Base-by-base conservation (phyloP, 1,140 invertebrate species). In the Lepidotrigona ventralis region DNA sequence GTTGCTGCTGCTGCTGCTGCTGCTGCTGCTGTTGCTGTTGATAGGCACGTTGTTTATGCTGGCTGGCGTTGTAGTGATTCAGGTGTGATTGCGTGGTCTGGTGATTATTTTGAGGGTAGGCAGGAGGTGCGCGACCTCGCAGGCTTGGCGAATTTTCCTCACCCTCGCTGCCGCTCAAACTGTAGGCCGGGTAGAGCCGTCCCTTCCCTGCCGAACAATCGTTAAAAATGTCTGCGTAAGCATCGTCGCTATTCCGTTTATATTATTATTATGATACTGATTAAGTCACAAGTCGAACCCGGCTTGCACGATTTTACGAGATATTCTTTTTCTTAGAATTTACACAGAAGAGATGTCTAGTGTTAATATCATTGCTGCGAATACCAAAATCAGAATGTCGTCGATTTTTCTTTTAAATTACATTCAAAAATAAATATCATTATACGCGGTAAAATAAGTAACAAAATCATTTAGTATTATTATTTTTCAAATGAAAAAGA, bases 131-230 rank as follows among this genome's bases (percentile, higher is more conserved):
- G 46, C 91, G 93, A 54, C 89, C 87, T 81, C 91, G 91, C 85
- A 92, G 86, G 89, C 91, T 93, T 46, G 92, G 91, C 84, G 92
- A 93, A 86, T 93, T 93, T 86, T 96, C 96, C 94, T 96, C 95
- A 87, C 95, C 95, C 92, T 95, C 95, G 89, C 95, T 95, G 92
- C 95, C 95, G 92, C 95, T 96, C 81, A 95, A 93, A 92, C 95
- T 95, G 93, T 95, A 96, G 90, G 95, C 96, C 90, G 96, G 96
- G 94, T 97, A 96, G 91, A 96, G 95, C 90, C 96, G 96, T 95
- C 96, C 96, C 95, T 96, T 96, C 95, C 95, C 96, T 96, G 93
- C 39, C 39, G 19, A 86, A 93, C 69, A 85, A 72, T 86, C 66
- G 73, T 82, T 56, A 33, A 69, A 76, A 64, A 66, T 70, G 54